Evolutionary conservation across 2,888 invertebrate genomes (phyloP).

Genomic region (Melieria omissa): DNA sequence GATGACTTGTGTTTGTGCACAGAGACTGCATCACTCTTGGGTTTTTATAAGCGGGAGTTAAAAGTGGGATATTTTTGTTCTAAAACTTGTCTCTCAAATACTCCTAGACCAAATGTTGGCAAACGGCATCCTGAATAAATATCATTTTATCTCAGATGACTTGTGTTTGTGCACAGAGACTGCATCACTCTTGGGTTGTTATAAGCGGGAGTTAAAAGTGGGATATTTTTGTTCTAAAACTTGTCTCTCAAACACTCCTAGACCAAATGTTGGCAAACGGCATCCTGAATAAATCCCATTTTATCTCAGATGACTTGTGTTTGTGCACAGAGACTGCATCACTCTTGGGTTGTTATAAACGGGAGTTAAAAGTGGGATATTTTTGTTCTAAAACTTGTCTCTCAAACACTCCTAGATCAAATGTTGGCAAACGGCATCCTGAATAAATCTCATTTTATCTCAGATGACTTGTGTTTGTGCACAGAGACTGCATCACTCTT

Average conservation of each 20-base stretch:
- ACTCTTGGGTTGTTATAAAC: background rate
- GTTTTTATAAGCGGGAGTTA: constrained; percentile 33
- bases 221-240: constrained; percentile 14
- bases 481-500: background rate
- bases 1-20: constrained; percentile 21
- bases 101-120: constrained; percentile 43
- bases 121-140: constrained; percentile 35
- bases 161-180: constrained; percentile 31
- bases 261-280: constrained; percentile 4
- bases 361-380: constrained; percentile 40
- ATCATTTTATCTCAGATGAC: constrained; percentile 43
- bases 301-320: background rate
- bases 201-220: constrained; percentile 31
- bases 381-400: constrained; percentile 17
- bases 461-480: constrained; percentile 36
- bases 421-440: background rate
- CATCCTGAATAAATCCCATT: constrained; percentile 20
- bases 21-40: background rate
- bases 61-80: constrained; percentile 45
- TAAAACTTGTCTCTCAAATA: constrained; percentile 46
- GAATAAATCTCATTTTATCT: constrained; percentile 3
- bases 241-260: constrained; percentile 31
- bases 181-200: background rate
- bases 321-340: background rate
- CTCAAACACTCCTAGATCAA: constrained; percentile 37